phyloP scores from a whole-genome alignment of 2,113 vertebrate genomes.

The Polyodon spathula region DNA sequence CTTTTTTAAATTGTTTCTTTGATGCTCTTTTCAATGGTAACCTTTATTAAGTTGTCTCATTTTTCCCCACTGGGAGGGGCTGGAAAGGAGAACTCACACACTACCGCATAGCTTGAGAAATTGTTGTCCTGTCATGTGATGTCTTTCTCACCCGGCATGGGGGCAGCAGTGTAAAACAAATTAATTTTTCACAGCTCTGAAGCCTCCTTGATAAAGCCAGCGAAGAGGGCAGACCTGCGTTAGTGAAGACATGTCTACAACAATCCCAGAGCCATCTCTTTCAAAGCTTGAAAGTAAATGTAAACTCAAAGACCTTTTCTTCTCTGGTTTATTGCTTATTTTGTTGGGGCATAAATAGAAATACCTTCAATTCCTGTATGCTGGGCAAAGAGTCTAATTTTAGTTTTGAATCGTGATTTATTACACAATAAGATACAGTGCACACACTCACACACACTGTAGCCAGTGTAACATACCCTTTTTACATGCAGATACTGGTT shows the following conservation, averaged over 20 bases:
- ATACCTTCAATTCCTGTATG: slow-evolving; percentile 20
- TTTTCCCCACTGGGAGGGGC: neutral
- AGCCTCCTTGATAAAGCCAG: neutral
- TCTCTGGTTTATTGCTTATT: slow-evolving; percentile 16
- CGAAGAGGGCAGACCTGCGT: slow-evolving; percentile 10
- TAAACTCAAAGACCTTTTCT: no score
- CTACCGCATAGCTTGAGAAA: slow-evolving; percentile 5
- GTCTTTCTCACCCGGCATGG: slow-evolving; percentile 11
- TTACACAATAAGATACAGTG: slow-evolving; percentile 23
- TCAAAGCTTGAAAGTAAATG: no score
- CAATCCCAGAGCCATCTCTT: no score
- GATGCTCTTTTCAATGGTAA: neutral
- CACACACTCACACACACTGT: neutral
- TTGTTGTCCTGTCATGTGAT: slow-evolving; percentile 2
- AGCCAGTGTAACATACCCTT: neutral
- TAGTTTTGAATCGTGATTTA: slow-evolving; percentile 28
- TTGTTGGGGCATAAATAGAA: slow-evolving; percentile 13
- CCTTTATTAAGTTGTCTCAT: neutral
- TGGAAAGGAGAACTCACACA: slow-evolving; percentile 4
- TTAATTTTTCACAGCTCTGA: slow-evolving; percentile 15
- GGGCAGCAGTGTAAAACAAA: slow-evolving; percentile 7
- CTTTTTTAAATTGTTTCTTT: no score
- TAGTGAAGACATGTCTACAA: neutral
- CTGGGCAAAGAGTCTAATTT: slow-evolving; percentile 28
- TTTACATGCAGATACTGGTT: neutral